Evolutionary conservation across 2,888 invertebrate species (phyloP).

Genomic region (Callosobruchus maculatus): DNA sequence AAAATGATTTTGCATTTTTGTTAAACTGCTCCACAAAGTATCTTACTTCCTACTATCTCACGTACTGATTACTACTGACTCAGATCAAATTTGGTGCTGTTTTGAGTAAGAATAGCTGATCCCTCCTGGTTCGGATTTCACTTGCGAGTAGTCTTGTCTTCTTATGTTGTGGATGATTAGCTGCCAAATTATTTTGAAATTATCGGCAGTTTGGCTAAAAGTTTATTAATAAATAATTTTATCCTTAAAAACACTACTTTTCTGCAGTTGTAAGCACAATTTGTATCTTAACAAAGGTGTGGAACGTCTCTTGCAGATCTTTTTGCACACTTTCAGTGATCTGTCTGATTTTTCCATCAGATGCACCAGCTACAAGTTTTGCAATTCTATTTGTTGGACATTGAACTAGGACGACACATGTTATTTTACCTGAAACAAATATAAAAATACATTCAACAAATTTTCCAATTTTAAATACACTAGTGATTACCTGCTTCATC

Average conservation of each 20-base stretch:
- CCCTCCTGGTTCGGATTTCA: no score
- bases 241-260: not conserved
- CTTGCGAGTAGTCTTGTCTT: no score
- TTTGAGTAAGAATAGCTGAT: no score
- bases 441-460: not conserved
- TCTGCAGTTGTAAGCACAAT: constrained; percentile 29
- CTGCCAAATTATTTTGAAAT: no score
- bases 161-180: no score
- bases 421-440: constrained; percentile 51
- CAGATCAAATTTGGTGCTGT: no score
- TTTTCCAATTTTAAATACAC: not conserved
- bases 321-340: constrained; percentile 56
- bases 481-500: constrained; percentile 50
- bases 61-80: no score
- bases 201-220: no score
- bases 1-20: not conserved
- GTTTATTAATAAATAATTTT: no score
- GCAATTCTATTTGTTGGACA: constrained; percentile 63
- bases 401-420: constrained; percentile 58
- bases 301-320: constrained; percentile 43
- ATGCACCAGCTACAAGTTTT: constrained; percentile 64
- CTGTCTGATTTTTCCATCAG: constrained; percentile 65
- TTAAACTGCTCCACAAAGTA: no score
- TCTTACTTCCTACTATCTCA: no score
- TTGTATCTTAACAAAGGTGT: constrained; percentile 39